Conservation (phyloP, 1,140 invertebrate genomes). For the Zaprionus inermis region DNA sequence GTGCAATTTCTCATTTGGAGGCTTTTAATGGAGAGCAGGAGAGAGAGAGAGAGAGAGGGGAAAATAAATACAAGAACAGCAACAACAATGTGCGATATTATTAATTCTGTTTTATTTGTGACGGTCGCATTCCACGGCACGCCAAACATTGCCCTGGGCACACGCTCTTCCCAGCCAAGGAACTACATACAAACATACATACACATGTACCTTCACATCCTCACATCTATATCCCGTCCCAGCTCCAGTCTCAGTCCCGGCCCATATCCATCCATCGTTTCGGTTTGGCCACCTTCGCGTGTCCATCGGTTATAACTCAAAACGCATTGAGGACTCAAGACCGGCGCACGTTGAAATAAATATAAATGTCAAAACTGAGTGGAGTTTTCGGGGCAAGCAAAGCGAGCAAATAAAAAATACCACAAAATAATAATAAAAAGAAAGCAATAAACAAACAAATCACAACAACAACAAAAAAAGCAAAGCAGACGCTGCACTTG, state of each 20-base stretch:
- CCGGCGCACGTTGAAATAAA: slow-evolving; percentile 78
- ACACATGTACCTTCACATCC: too few species aligned
- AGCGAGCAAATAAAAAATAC: slow-evolving; percentile 27
- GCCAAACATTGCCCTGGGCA: slow-evolving; percentile 43
- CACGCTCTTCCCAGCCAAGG: slow-evolving; percentile 48
- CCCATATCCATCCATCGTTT: slow-evolving; percentile 31
- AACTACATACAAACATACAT: background rate
- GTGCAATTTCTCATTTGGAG: slow-evolving; percentile 72
- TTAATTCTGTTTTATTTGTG: slow-evolving; percentile 64
- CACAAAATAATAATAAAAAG: slow-evolving; percentile 14
- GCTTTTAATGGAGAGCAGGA: slow-evolving; percentile 37
- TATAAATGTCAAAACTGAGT: slow-evolving; percentile 82
- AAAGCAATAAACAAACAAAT: slow-evolving; percentile 9
- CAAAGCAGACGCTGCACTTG: slow-evolving; percentile 48
- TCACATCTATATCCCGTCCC: slow-evolving; percentile 20
- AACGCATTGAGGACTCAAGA: slow-evolving; percentile 62
- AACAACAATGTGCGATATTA: slow-evolving; percentile 66
- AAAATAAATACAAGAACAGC: slow-evolving; percentile 43
- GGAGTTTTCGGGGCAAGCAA: slow-evolving; percentile 62
- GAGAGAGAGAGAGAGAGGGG: background rate
- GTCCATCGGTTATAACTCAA: slow-evolving; percentile 79
- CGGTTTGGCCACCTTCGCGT: slow-evolving; percentile 76
- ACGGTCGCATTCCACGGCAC: slow-evolving; percentile 53
- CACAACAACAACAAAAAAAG: slow-evolving; percentile 8
- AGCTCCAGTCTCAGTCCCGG: too few species aligned